A percentile compares a stretch with the other conserved stretches of the same genome.
Conservation (phyloP, 2,113 vertebrate species). For the Chelonoidis abingdonii region DNA sequence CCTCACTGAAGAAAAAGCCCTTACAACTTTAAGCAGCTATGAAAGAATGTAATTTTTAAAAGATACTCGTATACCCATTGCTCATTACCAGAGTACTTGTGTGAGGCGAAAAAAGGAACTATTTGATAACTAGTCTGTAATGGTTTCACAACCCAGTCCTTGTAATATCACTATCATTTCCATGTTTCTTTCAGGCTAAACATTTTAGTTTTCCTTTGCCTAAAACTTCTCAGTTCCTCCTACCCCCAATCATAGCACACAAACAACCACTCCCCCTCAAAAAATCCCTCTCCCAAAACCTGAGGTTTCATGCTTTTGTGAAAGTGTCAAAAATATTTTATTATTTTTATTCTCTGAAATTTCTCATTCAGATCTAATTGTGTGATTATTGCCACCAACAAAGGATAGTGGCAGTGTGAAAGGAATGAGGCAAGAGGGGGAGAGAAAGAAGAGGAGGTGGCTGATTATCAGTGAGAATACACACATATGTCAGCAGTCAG, state of each 20-base stretch:
- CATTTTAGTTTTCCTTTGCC: background rate
- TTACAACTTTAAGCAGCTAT: background rate
- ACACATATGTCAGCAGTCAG: slow-evolving; percentile 4
- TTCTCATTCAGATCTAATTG: slow-evolving; percentile 36
- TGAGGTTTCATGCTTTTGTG: slow-evolving; percentile 1
- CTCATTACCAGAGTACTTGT: background rate
- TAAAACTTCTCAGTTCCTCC: background rate
- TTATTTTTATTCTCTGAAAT: background rate
- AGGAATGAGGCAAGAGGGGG: slow-evolving; percentile 32
- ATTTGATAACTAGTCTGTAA: background rate
- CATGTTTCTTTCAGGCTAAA: background rate
- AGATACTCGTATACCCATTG: background rate
- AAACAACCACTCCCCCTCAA: background rate
- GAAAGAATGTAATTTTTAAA: background rate
- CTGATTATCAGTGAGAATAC: slow-evolving; percentile 52
- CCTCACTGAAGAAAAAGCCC: background rate
- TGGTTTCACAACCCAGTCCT: background rate
- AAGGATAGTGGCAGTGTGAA: slow-evolving; percentile 21
- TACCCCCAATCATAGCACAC: background rate
- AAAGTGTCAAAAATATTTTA: background rate
- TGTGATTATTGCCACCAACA: slow-evolving; percentile 36
- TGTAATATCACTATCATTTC: background rate
- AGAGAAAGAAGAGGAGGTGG: slow-evolving; percentile 41
- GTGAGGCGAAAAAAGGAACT: background rate
- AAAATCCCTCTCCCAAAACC: background rate